Evolutionary conservation across 1,140 invertebrate genomes (phyloP).

Genomic region (Sinonovacula constricta): DNA sequence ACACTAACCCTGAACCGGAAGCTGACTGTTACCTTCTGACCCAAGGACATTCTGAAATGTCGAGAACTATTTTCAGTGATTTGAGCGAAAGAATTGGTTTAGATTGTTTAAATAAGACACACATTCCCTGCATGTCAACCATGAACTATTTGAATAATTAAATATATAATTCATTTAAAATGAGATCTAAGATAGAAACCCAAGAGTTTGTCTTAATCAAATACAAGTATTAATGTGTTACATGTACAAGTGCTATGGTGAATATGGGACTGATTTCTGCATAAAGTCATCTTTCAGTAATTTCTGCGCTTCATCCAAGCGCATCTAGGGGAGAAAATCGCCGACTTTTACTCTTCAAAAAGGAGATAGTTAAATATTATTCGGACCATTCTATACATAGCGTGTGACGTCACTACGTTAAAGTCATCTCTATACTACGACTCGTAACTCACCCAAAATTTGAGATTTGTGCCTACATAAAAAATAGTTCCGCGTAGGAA

Average conservation of each 20-base stretch:
- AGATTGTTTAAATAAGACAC: background rate
- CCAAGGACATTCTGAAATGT: slow-evolving; percentile 43
- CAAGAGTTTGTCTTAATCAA: background rate
- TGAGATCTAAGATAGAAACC: background rate
- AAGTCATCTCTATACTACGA: too few relatives aligned
- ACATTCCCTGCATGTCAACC: background rate
- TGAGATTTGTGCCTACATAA: too few relatives aligned
- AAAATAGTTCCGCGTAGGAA: too few relatives aligned
- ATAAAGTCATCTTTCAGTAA: too few relatives aligned
- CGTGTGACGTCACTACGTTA: too few relatives aligned
- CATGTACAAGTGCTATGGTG: background rate
- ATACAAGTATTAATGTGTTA: background rate
- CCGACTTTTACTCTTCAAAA: too few relatives aligned
- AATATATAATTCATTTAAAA: background rate
- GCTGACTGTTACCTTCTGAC: slow-evolving; percentile 30
- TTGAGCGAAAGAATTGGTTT: background rate
- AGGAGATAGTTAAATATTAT: too few relatives aligned
- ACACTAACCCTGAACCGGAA: slow-evolving; percentile 36
- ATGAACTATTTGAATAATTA: background rate
- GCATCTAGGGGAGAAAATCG: too few relatives aligned
- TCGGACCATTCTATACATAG: too few relatives aligned
- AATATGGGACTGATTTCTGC: too few relatives aligned
- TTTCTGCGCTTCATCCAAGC: too few relatives aligned
- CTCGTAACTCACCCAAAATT: too few relatives aligned
- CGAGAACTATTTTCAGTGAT: background rate